Base-by-base conservation (phyloP, 2,888 invertebrate genomes). In the Neelides folsomi region DNA sequence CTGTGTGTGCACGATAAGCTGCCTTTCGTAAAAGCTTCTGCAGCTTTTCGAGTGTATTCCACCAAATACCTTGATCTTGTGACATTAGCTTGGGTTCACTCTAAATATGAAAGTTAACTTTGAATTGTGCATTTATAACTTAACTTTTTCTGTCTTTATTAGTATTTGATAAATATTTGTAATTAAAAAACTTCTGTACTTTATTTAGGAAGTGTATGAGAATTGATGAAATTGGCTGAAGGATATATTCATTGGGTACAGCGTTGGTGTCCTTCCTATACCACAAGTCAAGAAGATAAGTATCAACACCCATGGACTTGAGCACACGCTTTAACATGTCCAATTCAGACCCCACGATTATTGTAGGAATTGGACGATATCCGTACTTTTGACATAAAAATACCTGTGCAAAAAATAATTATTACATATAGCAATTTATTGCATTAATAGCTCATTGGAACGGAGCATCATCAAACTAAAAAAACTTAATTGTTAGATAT, bases 371-470 rank as follows among this genome's bases (percentile, higher is more conserved):
- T 0, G 97, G 95, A 12, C 97, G 80, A 71, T 97, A 97, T 16
- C 97, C 97, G 71, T 97, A 97, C 71, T 97, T 97, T 73, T 97
- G 95, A 0, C 95, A 95, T 16, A 95, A 74, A 68, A 97, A 95
- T 47, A 93, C 82, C 83, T 83, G n/a, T n/a, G n/a, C n/a, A n/a
- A n/a, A n/a, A n/a, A n/a, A n/a, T n/a, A n/a, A n/a, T n/a, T n/a
- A n/a, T n/a, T n/a, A n/a, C n/a, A n/a, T n/a, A n/a, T n/a, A n/a
- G n/a, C n/a, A n/a, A n/a, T n/a, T n/a, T n/a, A n/a, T n/a, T n/a
- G n/a, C n/a, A n/a, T n/a, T n/a, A n/a, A n/a, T n/a, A n/a, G n/a
- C n/a, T n/a, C n/a, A n/a, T n/a, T n/a, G n/a, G n/a, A n/a, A n/a
- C n/a, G n/a, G n/a, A n/a, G n/a, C n/a, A n/a, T n/a, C n/a, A n/a